These are phyloP conservation scores for Eumerus sabulonum DNA, from an alignment of 2,888 invertebrate species.

Conservation along the genomic window DNA sequence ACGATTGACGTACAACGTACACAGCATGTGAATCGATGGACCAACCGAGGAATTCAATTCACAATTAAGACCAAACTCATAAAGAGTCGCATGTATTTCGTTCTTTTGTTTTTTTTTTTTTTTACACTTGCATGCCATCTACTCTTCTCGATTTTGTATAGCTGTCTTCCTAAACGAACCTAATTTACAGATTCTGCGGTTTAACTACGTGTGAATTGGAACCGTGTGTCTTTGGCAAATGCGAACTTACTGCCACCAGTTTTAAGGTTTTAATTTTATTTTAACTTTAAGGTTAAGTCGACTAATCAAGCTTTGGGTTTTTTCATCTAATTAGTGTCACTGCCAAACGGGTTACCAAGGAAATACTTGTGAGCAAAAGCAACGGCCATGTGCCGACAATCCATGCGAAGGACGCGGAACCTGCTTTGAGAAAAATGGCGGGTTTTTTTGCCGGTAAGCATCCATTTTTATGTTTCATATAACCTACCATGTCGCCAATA, in stretches of 20 bases:
- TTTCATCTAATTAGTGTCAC: constrained; percentile 80
- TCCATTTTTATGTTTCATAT: not conserved
- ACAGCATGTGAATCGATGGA: too few relatives aligned
- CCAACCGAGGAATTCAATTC: too few relatives aligned
- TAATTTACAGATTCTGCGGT: constrained; percentile 83
- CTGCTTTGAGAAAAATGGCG: constrained; percentile 84
- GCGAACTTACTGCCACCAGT: constrained; percentile 78
- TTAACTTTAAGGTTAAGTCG: too few relatives aligned
- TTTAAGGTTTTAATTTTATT: constrained; percentile 75
- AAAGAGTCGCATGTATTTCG: too few relatives aligned
- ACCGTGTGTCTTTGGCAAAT: constrained; percentile 81
- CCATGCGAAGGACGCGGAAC: constrained; percentile 88
- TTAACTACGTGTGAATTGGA: constrained; percentile 86
- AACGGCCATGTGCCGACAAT: constrained; percentile 85
- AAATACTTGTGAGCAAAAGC: constrained; percentile 83
- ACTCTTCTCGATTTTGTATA: too few relatives aligned
- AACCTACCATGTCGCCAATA: not conserved
- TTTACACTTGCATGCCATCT: too few relatives aligned
- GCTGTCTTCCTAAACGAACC: too few relatives aligned
- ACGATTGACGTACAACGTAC: too few relatives aligned
- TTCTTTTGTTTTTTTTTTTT: too few relatives aligned
- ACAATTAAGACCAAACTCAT: too few relatives aligned
- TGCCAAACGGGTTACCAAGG: constrained; percentile 86
- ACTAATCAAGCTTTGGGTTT: too few relatives aligned
- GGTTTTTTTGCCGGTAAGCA: constrained; percentile 83